Conservation (phyloP, 2,797 vertebrate species). For the Urosaurus nigricauda region DNA sequence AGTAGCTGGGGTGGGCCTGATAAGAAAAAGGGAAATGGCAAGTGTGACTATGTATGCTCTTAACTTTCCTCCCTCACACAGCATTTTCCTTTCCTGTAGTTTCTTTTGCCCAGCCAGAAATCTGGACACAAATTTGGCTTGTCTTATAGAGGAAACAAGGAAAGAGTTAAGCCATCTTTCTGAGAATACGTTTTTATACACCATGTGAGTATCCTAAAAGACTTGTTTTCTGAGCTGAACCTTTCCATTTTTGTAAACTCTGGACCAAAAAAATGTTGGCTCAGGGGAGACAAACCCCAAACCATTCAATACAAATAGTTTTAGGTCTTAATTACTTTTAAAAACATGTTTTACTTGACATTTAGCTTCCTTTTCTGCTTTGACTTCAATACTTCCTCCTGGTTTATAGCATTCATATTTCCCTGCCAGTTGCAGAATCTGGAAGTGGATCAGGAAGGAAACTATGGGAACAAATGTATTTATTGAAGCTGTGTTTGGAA, state of each 20-base stretch:
- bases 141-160: no score
- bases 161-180: background rate
- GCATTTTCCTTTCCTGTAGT: background rate
- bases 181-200: background rate
- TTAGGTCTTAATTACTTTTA: background rate
- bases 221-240: background rate
- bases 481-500: background rate
- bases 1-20: no score
- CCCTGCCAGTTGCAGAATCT: conserved; percentile 29
- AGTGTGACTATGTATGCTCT: background rate
- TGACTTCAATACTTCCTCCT: conserved; percentile 3
- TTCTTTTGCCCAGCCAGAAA: background rate
- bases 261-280: background rate
- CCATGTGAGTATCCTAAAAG: background rate
- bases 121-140: background rate
- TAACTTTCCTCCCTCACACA: background rate
- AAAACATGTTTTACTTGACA: conserved; percentile 5
- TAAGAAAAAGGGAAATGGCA: background rate
- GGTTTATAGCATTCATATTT: background rate
- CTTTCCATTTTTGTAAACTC: background rate
- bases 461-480: accelerated
- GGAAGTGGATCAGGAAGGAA: background rate
- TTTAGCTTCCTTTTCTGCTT: background rate
- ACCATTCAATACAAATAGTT: background rate
- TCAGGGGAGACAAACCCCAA: background rate